A percentile compares a stretch with the other conserved stretches of the same genome.
Conservation (phyloP, 2,113 vertebrate genomes). For the Rhombomys opimus region DNA sequence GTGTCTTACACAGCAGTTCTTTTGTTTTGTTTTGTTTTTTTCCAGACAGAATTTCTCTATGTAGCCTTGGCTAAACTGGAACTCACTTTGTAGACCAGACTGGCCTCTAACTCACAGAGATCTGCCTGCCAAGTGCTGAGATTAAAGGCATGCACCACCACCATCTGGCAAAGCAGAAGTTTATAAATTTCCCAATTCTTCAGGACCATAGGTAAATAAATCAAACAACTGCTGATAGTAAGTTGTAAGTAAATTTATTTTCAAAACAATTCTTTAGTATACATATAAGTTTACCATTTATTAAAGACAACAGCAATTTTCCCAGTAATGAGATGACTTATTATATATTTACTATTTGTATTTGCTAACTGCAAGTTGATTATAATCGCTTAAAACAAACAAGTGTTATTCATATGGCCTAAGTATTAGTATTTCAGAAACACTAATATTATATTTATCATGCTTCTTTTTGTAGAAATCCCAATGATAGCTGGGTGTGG, state of each 20-base stretch:
- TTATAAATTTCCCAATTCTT: background rate
- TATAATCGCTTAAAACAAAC: background rate
- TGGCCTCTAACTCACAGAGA: background rate
- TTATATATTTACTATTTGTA: background rate
- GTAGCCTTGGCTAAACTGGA: background rate
- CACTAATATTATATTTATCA: background rate
- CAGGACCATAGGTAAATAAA: background rate
- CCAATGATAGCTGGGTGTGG: background rate
- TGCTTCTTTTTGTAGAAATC: background rate
- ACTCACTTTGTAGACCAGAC: background rate
- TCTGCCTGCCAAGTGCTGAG: background rate
- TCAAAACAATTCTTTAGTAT: background rate
- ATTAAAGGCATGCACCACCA: background rate
- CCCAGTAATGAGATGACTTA: background rate
- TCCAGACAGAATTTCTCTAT: background rate
- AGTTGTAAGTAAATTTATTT: background rate
- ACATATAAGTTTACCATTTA: background rate
- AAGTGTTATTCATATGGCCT: background rate
- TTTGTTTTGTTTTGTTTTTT: background rate
- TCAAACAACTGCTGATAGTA: background rate
- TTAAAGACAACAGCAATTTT: background rate
- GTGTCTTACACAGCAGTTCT: background rate
- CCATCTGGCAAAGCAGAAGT: background rate
- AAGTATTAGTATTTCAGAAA: background rate
- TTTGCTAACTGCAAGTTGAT: conserved; percentile 4